Percentiles rank a stretch among this genome's conserved stretches.
These are phyloP conservation scores for Cantharis rustica DNA, from an alignment of 2,888 invertebrate species.

Conservation along the genomic window DNA sequence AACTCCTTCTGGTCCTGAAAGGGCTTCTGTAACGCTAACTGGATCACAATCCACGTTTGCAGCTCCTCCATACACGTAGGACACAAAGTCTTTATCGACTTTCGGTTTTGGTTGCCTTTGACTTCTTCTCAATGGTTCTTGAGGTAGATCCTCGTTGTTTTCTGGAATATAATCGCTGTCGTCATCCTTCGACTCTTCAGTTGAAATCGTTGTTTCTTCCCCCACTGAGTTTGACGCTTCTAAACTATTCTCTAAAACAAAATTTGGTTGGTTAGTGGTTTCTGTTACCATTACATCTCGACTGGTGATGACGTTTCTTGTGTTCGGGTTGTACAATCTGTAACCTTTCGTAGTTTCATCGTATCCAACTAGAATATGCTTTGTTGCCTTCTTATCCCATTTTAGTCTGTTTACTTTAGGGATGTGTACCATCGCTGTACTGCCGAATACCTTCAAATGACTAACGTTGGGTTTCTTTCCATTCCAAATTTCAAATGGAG, in stretches of 20 bases:
- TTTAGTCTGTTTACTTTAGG: slow-evolving; percentile 29
- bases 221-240: background rate
- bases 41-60: background rate
- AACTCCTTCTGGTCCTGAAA: background rate
- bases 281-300: background rate
- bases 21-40: background rate
- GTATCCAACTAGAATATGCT: background rate
- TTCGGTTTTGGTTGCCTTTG: background rate
- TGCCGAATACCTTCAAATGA: slow-evolving; percentile 37
- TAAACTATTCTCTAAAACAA: background rate
- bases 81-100: background rate
- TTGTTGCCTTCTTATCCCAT: slow-evolving; percentile 19
- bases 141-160: background rate
- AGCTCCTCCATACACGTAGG: background rate
- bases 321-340: background rate
- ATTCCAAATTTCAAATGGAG: slow-evolving; percentile 44
- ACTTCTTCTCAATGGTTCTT: background rate
- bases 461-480: slow-evolving; percentile 10
- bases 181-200: background rate
- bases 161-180: background rate
- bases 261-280: background rate
- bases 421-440: slow-evolving; percentile 25
- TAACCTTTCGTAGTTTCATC: background rate
- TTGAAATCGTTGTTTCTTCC: background rate
- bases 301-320: background rate